Base-by-base conservation (phyloP, 2,113 vertebrate genomes). In the Hippotragus niger region DNA sequence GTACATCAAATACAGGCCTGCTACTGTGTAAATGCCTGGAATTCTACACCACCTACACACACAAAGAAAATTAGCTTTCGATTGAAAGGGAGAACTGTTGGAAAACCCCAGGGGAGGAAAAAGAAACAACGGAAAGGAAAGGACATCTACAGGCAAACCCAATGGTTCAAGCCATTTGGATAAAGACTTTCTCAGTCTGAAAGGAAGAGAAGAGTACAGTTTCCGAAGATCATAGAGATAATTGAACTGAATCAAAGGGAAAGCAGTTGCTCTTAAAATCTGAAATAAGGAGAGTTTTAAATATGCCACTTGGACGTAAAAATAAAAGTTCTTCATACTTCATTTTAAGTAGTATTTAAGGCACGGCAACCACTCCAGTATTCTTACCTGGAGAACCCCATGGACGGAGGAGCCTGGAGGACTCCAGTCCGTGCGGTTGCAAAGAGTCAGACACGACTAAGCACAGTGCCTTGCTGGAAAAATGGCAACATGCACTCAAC, bases 1-100 rank as follows among this genome's bases (percentile, higher is more conserved):
- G 97, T 96, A 96, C 31, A 92, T 97, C 98, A 97, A 99, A 98
- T 93, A 94, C 94, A 94, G 96, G 43, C 67, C 95, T 96, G 96
- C 96, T 93, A 81, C 96, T 96, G 93, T 95, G 98, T 97, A 98
- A 97, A 98, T 98, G 97, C 92, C 64, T 89, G 94, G 81, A 91
- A 85, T 91, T 96, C 98, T 93, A 47, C 27, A 98, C 98, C 98
- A 98, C 98, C 98, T 98, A 98, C 98, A 98, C 95, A 97, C 29
- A 91, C 91, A 92, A 97, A 98, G 98, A 98, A 98, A 99, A 99
- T 98, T 96, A 98, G 86, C 93, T 98, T 98, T 96, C 97, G 97
- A 98, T 92, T 97, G 98, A 98, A 88, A 67, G 86, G 91, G 96
- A 93, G 98, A 96, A 95, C 97, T 90, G 98, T 90, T 45, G 81